Percentiles rank a stretch among this genome's conserved stretches.
phyloP scores from a whole-genome alignment of 2,888 invertebrate genomes.

The Noctuana brunneofusca region DNA sequence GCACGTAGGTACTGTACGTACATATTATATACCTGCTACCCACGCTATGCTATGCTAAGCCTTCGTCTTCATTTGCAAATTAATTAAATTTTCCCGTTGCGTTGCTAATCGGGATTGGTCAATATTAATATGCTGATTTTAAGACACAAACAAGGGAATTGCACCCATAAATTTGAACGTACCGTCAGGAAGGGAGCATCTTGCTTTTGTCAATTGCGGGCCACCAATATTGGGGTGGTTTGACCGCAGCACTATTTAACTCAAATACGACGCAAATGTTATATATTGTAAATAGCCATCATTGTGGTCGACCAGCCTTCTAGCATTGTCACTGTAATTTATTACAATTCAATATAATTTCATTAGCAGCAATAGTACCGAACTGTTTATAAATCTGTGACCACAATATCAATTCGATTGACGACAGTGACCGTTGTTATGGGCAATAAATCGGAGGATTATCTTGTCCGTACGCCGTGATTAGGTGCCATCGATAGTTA shows the following conservation, averaged over 20 bases:
- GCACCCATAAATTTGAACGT: conserved; percentile 54
- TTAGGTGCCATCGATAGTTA: conserved; percentile 68
- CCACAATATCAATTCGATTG: conserved; percentile 65
- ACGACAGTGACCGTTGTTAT: conserved; percentile 70
- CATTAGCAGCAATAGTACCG: conserved; percentile 60
- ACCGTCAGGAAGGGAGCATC: conserved; percentile 44
- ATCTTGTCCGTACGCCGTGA: conserved; percentile 75
- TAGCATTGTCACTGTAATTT: conserved; percentile 67
- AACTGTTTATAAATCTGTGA: conserved; percentile 71
- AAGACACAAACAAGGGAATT: conserved; percentile 35
- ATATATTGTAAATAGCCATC: conserved; percentile 63
- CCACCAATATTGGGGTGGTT: conserved; percentile 69
- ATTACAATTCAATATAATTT: conserved; percentile 77
- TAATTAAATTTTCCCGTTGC: background rate
- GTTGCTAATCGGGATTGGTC: background rate
- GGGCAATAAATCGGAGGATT: conserved; percentile 79
- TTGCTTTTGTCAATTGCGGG: conserved; percentile 50
- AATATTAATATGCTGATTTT: background rate
- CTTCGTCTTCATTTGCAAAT: too few relatives aligned
- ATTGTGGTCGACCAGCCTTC: conserved; percentile 61
- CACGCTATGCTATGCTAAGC: too few relatives aligned
- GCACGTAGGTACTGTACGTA: too few relatives aligned
- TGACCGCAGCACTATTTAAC: conserved; percentile 62
- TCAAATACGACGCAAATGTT: conserved; percentile 58
- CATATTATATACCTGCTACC: too few relatives aligned